Evolutionary conservation across 2,888 invertebrate species (phyloP).

Genomic region (Latheticus oryzae): DNA sequence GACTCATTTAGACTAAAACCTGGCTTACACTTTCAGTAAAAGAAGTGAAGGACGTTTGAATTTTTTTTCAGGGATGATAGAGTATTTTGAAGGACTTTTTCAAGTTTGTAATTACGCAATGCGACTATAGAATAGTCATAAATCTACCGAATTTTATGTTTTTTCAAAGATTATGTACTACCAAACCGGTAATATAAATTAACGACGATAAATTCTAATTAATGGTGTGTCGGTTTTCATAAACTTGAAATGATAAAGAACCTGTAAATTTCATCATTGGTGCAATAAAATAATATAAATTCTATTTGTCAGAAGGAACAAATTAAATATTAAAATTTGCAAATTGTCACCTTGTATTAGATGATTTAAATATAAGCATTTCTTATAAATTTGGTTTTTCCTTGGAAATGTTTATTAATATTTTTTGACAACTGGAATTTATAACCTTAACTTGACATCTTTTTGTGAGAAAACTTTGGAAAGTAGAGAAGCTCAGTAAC

Average conservation of each 20-base stretch:
- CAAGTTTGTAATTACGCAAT: conserved; percentile 3
- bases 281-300: conserved; percentile 8
- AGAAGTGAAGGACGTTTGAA: conserved; percentile 3
- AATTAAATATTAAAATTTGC: conserved; percentile 18
- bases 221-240: conserved; percentile 16
- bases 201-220: conserved; percentile 8
- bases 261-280: conserved; percentile 5
- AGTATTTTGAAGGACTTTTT: too few relatives aligned
- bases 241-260: conserved; percentile 8
- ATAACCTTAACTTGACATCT: too few relatives aligned
- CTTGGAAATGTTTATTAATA: too few relatives aligned
- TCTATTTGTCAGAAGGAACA: conserved; percentile 3
- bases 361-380: too few relatives aligned
- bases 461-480: too few relatives aligned
- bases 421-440: too few relatives aligned
- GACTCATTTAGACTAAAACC: conserved; percentile 13
- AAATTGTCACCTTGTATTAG: conserved; percentile 11
- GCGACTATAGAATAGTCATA: neutral
- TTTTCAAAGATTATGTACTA: conserved; percentile 5
- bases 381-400: too few relatives aligned
- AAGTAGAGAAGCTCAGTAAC: too few relatives aligned
- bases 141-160: conserved; percentile 5
- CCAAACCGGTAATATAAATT: conserved; percentile 15
- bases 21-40: conserved; percentile 4
- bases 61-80: neutral